Base-by-base conservation (phyloP, 2,888 invertebrate species). In the Meiosimyza decipiens region DNA sequence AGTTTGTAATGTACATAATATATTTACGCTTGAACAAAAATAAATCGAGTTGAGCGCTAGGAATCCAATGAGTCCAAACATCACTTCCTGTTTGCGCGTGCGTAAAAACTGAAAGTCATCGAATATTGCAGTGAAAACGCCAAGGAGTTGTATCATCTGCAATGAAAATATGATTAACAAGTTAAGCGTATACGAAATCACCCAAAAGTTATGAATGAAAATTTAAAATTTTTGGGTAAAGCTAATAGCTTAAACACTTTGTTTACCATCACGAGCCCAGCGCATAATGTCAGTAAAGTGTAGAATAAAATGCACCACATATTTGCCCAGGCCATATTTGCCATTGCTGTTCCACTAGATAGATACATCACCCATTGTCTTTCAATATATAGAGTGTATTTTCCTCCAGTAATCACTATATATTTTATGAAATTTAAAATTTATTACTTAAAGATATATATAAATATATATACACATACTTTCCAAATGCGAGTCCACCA, bases 211-310 rank as follows among this genome's bases (percentile, higher is more conserved):
- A 51, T 54, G 12, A 62, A 22, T 49, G n/a, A 49, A 7, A 40
- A 18, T 63, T 3, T 1, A 0, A 51, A 63, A 47, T 49, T 18
- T 28, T 1, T 15, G n/a, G 9, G 28, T n/a, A 0, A 22, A 22
- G 22, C 22, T 2, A 1, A 22, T 22, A 22, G 22, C 22, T 22
- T 22, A 22, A 22, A 13, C 4, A 15, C 16, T 22, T 15, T 50
- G 22, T 92, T 84, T 95, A 95, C 87, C 92, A 91, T 82, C 94
- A 95, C 79, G 94, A 90, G 73, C 93, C 88, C 78, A 91, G 91
- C 76, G 93, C 89, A 77, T 78, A 93, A 90, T 83, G 92, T 91
- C 40, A 94, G 85, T 93, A 94, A 93, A 1, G 91, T 84, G 85
- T 93, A 93, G 84, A 93, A 94, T 1, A 91, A 87, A 0, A 93